These are phyloP conservation scores for Drosophila formosana DNA, from an alignment of 2,888 invertebrate species.

Conservation along the genomic window DNA sequence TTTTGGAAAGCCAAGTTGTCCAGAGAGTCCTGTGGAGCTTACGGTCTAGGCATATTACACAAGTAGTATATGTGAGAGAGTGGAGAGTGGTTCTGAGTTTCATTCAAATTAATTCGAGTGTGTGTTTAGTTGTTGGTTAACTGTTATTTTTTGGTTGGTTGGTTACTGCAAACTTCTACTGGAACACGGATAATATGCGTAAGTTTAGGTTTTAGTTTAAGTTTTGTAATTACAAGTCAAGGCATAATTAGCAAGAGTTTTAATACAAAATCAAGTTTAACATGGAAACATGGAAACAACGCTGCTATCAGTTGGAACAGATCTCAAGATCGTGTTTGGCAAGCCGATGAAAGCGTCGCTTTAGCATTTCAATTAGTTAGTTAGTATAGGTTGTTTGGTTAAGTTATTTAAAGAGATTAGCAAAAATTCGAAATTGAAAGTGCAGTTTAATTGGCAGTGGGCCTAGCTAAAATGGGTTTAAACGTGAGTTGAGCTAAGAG, in stretches of 20 bases:
- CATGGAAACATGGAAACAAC: conserved; percentile 22
- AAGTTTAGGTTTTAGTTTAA: conserved; percentile 38
- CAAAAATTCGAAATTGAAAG: conserved; percentile 42
- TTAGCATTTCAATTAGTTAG: conserved; percentile 20
- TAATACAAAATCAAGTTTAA: conserved; percentile 63
- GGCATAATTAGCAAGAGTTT: conserved; percentile 47
- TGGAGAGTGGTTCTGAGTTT: conserved; percentile 36
- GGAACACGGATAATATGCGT: conserved; percentile 56
- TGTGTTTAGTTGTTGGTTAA: conserved; percentile 42
- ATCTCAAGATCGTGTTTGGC: conserved; percentile 21
- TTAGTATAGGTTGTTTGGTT: conserved; percentile 10
- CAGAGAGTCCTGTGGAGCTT: conserved; percentile 20
- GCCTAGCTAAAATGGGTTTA: conserved; percentile 20
- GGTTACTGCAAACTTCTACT: conserved; percentile 75
- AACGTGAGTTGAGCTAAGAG: conserved; percentile 16
- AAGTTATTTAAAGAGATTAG: conserved; percentile 34
- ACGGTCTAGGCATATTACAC: conserved; percentile 16
- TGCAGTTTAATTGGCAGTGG: conserved; percentile 52
- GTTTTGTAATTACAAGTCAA: conserved; percentile 46
- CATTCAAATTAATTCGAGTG: conserved; percentile 46
- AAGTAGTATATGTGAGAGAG: conserved; percentile 24
- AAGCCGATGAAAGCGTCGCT: conserved; percentile 43
- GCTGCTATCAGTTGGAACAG: conserved; percentile 47
- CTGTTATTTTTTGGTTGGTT: conserved; percentile 9
- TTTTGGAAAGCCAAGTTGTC: not conserved